Conservation (phyloP, 2,888 invertebrate species). For the Exocentrus adspersus region DNA sequence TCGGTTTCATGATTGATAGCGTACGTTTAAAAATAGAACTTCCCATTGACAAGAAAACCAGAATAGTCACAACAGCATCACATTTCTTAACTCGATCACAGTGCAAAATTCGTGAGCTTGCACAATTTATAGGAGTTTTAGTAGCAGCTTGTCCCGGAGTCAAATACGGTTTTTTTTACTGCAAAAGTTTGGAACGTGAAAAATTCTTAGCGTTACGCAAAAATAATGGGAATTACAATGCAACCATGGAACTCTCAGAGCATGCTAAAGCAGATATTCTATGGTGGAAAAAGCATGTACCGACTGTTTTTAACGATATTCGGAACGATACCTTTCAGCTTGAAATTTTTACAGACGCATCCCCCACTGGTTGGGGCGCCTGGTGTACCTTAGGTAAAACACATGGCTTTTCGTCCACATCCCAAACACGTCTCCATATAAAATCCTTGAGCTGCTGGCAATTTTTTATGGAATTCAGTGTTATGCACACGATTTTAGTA, state of each 20-base stretch:
- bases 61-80: background rate
- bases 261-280: background rate
- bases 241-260: background rate
- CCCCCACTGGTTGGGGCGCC: constrained; percentile 42
- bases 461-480: background rate
- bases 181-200: constrained; percentile 34
- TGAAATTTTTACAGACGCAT: constrained; percentile 36
- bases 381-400: constrained; percentile 28
- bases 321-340: constrained; percentile 1
- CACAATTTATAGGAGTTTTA: constrained; percentile 25
- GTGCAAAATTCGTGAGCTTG: constrained; percentile 4
- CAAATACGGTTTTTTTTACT: constrained; percentile 20
- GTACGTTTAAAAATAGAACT: background rate
- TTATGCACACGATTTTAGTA: background rate
- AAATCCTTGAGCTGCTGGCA: background rate
- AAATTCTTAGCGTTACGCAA: constrained; percentile 32
- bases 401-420: constrained; percentile 40
- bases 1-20: background rate
- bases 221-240: constrained; percentile 8
- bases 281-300: constrained; percentile 26
- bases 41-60: background rate
- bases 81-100: background rate
- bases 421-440: background rate
- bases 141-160: constrained; percentile 25
- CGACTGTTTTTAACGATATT: background rate